Conservation (phyloP, 2,113 vertebrate genomes). For the Platycercus adscitus region DNA sequence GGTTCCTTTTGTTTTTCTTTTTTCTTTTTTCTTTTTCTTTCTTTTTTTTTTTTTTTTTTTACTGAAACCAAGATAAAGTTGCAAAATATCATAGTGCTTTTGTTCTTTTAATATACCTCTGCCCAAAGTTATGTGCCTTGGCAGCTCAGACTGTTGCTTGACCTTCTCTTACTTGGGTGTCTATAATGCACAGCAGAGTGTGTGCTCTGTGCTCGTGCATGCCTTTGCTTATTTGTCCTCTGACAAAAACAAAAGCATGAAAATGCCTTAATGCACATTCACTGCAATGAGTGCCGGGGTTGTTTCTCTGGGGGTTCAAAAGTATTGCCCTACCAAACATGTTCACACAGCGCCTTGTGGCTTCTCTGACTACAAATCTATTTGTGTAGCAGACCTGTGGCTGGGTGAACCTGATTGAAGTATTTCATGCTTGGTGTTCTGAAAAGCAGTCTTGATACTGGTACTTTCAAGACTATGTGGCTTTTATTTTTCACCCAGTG, state of each 20-base stretch:
- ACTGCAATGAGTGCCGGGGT: neutral
- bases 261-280: neutral
- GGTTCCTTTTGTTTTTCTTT: neutral
- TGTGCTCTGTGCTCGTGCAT: rapidly evolving
- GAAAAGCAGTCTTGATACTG: neutral
- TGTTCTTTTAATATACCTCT: neutral
- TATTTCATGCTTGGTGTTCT: neutral
- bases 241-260: neutral
- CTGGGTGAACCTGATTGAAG: neutral
- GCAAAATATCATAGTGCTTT: neutral
- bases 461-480: neutral
- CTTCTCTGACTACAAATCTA: neutral
- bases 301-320: neutral
- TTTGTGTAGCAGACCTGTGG: neutral
- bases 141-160: neutral
- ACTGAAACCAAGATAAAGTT: neutral
- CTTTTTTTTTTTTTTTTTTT: neutral
- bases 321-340: neutral
- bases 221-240: neutral
- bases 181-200: rapidly evolving
- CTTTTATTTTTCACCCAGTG: neutral
- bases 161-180: neutral
- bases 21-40: too few species aligned
- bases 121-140: neutral
- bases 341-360: neutral